These are phyloP conservation scores for Plectrocnemia conspersa DNA, from an alignment of 1,140 invertebrate genomes.

Conservation along the genomic window DNA sequence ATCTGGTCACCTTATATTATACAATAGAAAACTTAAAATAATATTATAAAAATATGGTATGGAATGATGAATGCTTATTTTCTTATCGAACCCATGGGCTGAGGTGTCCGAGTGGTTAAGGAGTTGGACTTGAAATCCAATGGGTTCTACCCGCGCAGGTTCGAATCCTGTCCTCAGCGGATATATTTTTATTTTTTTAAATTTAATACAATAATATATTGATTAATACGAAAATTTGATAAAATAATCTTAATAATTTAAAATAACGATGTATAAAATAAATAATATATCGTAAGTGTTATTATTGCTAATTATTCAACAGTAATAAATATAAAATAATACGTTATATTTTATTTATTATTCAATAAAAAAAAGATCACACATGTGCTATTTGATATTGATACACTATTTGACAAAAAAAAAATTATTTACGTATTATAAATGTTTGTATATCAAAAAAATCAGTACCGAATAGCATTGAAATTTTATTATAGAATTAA, in stretches of 20 bases:
- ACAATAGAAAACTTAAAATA: no score
- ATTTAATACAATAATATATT: not conserved
- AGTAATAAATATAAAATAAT: not conserved
- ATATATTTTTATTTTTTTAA: constrained; percentile 41
- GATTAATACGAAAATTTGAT: constrained; percentile 4
- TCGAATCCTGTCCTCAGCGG: constrained; percentile 77
- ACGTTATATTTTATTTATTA: not conserved
- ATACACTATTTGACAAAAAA: not conserved
- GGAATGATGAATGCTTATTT: constrained; percentile 7
- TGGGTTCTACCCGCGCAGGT: constrained; percentile 77
- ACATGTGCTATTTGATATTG: not conserved
- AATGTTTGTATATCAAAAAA: not conserved
- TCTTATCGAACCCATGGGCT: constrained; percentile 38
- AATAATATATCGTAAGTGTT: not conserved
- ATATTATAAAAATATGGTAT: not conserved
- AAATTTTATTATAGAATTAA: constrained; percentile 5
- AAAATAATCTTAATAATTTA: not conserved
- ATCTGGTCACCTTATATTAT: not conserved
- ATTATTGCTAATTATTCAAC: not conserved
- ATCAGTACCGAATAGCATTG: not conserved
- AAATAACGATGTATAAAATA: not conserved
- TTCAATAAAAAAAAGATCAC: not conserved
- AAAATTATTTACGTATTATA: not conserved
- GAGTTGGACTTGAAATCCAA: constrained; percentile 79
- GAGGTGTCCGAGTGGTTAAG: constrained; percentile 66